Base-by-base conservation (phyloP, 1,140 invertebrate species). In the Cherax destructor region DNA sequence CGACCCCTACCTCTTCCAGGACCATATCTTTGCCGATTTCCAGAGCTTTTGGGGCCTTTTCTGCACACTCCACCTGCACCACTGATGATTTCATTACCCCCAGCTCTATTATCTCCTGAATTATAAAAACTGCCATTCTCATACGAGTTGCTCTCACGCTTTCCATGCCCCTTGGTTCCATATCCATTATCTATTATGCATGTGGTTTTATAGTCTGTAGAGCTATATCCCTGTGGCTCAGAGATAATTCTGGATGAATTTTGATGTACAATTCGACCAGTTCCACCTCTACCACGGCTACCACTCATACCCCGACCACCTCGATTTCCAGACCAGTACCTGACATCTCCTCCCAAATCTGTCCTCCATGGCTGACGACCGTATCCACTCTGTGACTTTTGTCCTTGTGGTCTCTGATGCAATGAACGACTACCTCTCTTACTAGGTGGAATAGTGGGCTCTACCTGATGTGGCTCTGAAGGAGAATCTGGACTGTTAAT, bases 241-340 rank as follows among this genome's bases (percentile, higher is more conserved):
- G 69, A 59, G 49, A 88, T 92, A 30, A 86, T 90, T 76, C 88
- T 79, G 13, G 83, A 76, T 74, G 72, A 77, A 41, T 52, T 50
- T 3, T 74, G 49, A n/a, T 79, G 56, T 6, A 59, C 72, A 49
- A 84, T 50, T n/a, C 92, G 65, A 41, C 92, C 79, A 65, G 61
- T 30, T 30, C 88, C 84, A 4, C 81, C 80, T 65, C 91, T 49
- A 65, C 84, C 83, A 59, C 84, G 88, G 47, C 59, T 18, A 30
- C 91, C 84, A 61, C 86, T 87, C 7, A 78, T 79, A 21, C 88
- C 83, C 49, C 92, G 84, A 13, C 81, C 84, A 30, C 86, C 83
- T 24, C 86, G 80, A 50, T 88, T 85, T 61, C 86, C 61, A 24
- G 65, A 47, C 86, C 86, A 92, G 61, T 88, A 49, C 65, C 87